Evolutionary conservation across 2,797 vertebrate species (phyloP).

Genomic region (Capromys pilorides): DNA sequence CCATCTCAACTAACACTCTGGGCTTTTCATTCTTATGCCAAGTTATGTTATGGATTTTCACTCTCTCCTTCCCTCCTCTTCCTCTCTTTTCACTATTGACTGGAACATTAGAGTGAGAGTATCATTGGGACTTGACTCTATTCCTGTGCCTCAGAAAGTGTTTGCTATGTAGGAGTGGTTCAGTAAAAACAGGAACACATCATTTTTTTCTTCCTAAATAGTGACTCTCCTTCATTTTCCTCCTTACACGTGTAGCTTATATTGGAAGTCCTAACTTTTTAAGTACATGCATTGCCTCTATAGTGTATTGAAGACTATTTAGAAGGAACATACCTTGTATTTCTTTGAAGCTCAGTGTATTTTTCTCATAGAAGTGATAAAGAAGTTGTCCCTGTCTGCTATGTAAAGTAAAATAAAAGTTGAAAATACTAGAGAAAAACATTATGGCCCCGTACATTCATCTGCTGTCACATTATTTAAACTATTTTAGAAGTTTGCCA

Average conservation of each 20-base stretch:
- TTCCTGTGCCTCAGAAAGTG: background rate
- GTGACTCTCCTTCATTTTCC: background rate
- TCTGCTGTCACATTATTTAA: background rate
- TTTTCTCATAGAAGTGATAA: background rate
- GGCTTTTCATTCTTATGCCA: background rate
- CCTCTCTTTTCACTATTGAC: background rate
- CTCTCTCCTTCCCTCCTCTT: no score
- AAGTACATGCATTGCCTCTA: background rate
- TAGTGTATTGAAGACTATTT: background rate
- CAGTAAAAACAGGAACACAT: background rate
- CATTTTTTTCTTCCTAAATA: background rate
- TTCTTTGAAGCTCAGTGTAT: background rate
- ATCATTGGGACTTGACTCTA: slow-evolving; percentile 15
- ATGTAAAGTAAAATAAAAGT: background rate
- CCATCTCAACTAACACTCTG: background rate
- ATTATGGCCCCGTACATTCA: background rate
- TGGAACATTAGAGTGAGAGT: background rate
- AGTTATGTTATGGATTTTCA: background rate
- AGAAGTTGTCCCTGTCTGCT: background rate
- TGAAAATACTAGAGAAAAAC: background rate
- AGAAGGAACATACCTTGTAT: background rate
- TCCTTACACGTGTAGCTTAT: background rate
- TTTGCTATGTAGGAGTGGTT: background rate
- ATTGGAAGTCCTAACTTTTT: background rate
- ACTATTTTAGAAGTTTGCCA: background rate